Evolutionary conservation across 92 coral and sea anemone species (phyloP), one percentile per base, ranked within the genome.

Genomic region (Zoanthus sociatus): DNA sequence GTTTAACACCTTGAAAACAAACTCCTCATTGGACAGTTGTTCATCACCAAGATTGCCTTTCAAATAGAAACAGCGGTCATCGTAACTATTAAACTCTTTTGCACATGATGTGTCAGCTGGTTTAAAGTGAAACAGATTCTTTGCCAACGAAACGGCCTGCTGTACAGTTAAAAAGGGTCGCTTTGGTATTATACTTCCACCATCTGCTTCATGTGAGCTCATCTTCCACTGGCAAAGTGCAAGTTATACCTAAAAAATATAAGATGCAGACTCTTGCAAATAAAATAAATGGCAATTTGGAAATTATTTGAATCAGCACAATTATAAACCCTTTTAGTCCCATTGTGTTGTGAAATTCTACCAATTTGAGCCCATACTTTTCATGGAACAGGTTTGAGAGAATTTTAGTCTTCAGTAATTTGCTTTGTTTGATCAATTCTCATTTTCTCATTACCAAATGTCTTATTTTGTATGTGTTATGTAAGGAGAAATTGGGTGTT

Each of bases 51-150:
- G 42, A 33, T 60, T 70, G 8, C 94, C 96, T 79, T 74, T 50
- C 56, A 95, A 46, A 92, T 88, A 89, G 86, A 90, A 95, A 64
- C 94, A 92, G 12, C 92, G 89, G 85, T 95, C 98, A 32, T 88
- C 95, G 26, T 94, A 95, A 74, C 98, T 87, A 0, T 81, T 92
- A 71, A 95, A 88, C 73, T 95, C 97, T 48, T 60, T 95, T 9
- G 82, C 91, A 12, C 48, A 33, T 53, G 51, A 17, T 5, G 61
- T 78, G 10, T 89, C 84, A 18, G 82, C 82, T 51, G 78, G 76
- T 4, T 83, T 56, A 5, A 95, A 78, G 67, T 90, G 89, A 79
- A 77, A 95, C 79, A 90, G 87, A 71, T 84, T 72, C 45, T 83
- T 54, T n/a, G 95, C 95, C 15, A 95, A 87, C 14, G 47, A 5